A percentile compares a stretch with the other conserved stretches of the same genome.
Evolutionary conservation across 2,888 invertebrate genomes (phyloP).

Genomic region (Hyppa rectilinea): DNA sequence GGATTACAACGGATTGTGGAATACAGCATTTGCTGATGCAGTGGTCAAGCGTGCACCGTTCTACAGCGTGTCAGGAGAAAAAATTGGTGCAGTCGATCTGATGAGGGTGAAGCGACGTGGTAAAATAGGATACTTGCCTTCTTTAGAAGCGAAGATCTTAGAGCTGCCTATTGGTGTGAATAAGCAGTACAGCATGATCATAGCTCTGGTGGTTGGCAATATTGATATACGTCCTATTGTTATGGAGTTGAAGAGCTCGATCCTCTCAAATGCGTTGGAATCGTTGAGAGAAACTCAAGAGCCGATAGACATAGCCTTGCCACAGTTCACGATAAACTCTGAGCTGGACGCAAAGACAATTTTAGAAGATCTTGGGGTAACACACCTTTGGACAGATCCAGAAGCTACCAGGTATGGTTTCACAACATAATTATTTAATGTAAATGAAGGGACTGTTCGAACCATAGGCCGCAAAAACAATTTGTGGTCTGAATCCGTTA

Average conservation of each 20-base stretch:
- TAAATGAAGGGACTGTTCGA: background rate
- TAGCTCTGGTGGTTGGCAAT: conserved; percentile 42
- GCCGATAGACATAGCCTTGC: conserved; percentile 60
- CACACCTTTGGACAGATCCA: conserved; percentile 57
- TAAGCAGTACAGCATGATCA: conserved; percentile 54
- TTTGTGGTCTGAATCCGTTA: conserved; percentile 23
- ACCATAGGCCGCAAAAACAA: conserved; percentile 31
- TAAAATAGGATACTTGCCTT: conserved; percentile 47
- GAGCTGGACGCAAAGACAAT: conserved; percentile 58
- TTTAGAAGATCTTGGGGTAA: conserved; percentile 59
- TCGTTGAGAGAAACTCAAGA: conserved; percentile 30
- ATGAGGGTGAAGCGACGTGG: conserved; percentile 53
- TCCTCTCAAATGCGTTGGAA: conserved; percentile 7
- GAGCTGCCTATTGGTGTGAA: conserved; percentile 65
- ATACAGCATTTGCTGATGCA: conserved; percentile 51
- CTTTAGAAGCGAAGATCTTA: conserved; percentile 52
- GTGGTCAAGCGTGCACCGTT: conserved; percentile 54
- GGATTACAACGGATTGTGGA: conserved; percentile 64
- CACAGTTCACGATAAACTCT: conserved; percentile 54
- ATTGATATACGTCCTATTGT: conserved; percentile 7
- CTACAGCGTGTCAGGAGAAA: conserved; percentile 38
- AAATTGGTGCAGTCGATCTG: conserved; percentile 55
- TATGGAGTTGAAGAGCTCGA: background rate
- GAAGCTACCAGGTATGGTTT: conserved; percentile 58
- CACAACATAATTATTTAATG: conserved; percentile 12